phyloP scores from a whole-genome alignment of 2,797 vertebrate genomes.

The Halcyon smyrnensis region DNA sequence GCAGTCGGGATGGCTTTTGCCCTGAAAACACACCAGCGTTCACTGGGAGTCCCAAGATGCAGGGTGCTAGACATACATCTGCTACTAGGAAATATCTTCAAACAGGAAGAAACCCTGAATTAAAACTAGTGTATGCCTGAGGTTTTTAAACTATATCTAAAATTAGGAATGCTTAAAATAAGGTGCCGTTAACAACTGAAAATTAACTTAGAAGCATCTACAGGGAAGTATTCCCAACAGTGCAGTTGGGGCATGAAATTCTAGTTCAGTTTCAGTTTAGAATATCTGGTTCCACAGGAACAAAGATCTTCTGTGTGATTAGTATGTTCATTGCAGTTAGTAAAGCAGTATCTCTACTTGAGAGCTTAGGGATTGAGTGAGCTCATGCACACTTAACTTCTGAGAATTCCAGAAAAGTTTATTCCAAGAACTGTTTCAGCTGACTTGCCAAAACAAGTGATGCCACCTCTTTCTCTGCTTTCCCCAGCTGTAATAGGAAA shows the following conservation, averaged over 20 bases:
- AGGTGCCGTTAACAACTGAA: background rate
- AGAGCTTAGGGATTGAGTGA: background rate
- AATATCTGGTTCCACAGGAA: background rate
- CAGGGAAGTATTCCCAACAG: background rate
- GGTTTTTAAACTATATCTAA: background rate
- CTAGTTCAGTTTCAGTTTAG: background rate
- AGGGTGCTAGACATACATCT: background rate
- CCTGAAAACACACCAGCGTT: background rate
- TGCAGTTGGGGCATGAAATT: background rate
- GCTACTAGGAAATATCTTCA: background rate
- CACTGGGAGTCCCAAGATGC: background rate
- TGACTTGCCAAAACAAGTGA: background rate
- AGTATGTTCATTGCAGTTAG: background rate
- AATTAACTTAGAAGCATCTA: background rate
- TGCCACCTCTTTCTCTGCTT: background rate
- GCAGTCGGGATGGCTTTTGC: background rate
- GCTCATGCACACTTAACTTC: rapidly evolving
- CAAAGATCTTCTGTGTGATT: background rate
- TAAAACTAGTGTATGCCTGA: background rate
- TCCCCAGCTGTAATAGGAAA: background rate
- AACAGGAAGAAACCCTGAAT: background rate
- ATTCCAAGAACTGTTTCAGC: background rate
- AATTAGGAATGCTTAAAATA: background rate
- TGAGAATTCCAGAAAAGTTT: background rate
- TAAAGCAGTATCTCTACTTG: background rate